These are phyloP conservation scores for Bugulina stolonifera DNA, from an alignment of 2,888 invertebrate species.

Conservation along the genomic window DNA sequence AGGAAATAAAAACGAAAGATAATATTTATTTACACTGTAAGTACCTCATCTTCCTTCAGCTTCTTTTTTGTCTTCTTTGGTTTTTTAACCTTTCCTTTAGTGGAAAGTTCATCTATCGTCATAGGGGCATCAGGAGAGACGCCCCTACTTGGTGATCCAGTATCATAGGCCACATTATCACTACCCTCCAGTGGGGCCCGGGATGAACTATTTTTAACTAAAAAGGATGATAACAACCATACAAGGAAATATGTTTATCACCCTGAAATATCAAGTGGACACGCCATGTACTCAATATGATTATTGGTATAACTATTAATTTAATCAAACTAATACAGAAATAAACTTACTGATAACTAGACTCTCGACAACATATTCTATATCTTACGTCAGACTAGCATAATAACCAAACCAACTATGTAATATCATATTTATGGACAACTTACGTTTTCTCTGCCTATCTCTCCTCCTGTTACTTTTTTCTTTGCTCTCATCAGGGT, in stretches of 20 bases:
- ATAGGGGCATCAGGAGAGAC: not conserved
- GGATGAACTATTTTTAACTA: not conserved
- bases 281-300: no score
- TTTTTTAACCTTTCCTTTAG: not conserved
- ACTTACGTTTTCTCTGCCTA: slow-evolving; percentile 33
- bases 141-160: not conserved
- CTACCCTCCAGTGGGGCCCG: not conserved
- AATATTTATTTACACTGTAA: no score
- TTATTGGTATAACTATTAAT: no score
- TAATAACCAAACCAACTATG: no score
- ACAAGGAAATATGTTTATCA: no score
- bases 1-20: no score
- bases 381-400: no score
- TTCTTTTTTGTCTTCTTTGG: slow-evolving; percentile 11
- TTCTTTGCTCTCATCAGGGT: slow-evolving; percentile 42
- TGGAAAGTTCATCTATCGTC: slow-evolving; percentile 6
- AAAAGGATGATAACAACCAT: not conserved
- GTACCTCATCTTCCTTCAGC: not conserved
- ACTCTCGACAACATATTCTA: no score
- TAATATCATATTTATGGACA: no score
- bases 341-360: no score
- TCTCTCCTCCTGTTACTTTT: slow-evolving; percentile 45
- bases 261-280: no score
- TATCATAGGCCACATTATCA: slow-evolving; percentile 4
- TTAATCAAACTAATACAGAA: no score